Base-by-base conservation (phyloP, 2,113 vertebrate species). In the Salminus brasiliensis region DNA sequence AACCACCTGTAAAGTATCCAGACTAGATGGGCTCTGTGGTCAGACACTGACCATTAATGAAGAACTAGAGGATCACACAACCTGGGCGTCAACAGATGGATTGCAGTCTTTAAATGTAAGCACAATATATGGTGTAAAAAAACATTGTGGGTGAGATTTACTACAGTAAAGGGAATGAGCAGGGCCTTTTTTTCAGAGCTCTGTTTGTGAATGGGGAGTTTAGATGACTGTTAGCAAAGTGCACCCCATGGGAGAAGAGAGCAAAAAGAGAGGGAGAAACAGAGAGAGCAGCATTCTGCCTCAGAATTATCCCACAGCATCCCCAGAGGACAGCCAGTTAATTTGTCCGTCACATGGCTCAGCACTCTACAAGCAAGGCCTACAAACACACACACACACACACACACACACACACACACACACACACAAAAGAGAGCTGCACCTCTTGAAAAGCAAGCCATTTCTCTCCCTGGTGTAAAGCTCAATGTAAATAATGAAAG, bases 231-330 rank as follows among this genome's bases (percentile, higher is more conserved):
- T 57, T 79, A 59, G 67, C 45, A 52, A n/a, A 49, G 45, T 55
- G 34, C 55, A 27, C 9, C 62, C 57, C 75, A 84, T 84, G 84
- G 84, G 83, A 82, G 62, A 55, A 72, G 68, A 72, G 68, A 36
- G 59, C 12, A 29, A 52, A 29, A 67, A 60, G 9, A 21, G 27
- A 65, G 62, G 34, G 30, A 65, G 62, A 32, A 8, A 43, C 34
- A 39, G 34, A 57, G 30, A 57, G 68, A 70, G 60, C 68, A 82
- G 66, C 29, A 39, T 45, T 18, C 53, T 70, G 66, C 76, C 66
- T 60, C 25, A 39, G 49, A 78, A 16, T 60, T 55, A 36, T 78
- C 65, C 76, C 66, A 11, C 39, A 63, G 66, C 63, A 78, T 70
- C 76, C 36, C 30, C 34, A 60, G 65, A 78, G 53, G 57, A 70